phyloP scores from a whole-genome alignment of 2,797 vertebrate genomes.

The Parambassis ranga region DNA sequence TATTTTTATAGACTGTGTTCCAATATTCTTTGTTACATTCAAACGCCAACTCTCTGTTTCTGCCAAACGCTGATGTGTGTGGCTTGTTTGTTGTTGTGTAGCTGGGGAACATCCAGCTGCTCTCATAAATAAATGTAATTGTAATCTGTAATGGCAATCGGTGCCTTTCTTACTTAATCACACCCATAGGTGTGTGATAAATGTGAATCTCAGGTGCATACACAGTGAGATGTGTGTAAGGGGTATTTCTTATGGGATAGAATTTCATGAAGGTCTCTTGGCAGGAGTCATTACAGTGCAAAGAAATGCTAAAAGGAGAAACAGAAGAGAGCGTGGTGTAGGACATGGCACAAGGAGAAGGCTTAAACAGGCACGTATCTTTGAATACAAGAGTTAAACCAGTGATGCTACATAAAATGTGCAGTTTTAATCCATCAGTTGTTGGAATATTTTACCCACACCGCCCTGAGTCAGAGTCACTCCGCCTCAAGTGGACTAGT shows the following conservation, averaged over 20 bases:
- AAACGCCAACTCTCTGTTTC: constrained; percentile 20
- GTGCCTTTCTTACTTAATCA: constrained; percentile 37
- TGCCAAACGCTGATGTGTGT: constrained; percentile 40
- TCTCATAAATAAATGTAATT: constrained; percentile 32
- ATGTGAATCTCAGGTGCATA: constrained; percentile 22
- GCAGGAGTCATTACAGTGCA: constrained; percentile 34
- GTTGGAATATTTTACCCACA: not conserved
- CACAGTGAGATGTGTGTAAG: not conserved
- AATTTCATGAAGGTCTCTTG: constrained; percentile 24
- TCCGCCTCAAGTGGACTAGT: constrained; percentile 47
- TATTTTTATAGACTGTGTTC: constrained; percentile 26
- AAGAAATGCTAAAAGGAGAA: constrained; percentile 42
- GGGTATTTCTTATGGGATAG: constrained; percentile 13
- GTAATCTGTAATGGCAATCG: constrained; percentile 39
- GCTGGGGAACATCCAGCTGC: constrained; percentile 42
- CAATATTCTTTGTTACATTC: constrained; percentile 17
- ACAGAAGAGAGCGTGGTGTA: constrained; percentile 13
- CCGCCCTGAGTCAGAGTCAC: constrained; percentile 14
- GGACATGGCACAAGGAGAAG: constrained; percentile 33
- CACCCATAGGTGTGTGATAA: not conserved
- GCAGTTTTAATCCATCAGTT: too few relatives aligned
- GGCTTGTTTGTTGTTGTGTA: constrained; percentile 20
- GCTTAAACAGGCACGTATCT: too few relatives aligned
- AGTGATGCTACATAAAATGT: too few relatives aligned
- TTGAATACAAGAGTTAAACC: too few relatives aligned